These are phyloP conservation scores for Characodon lateralis DNA, from an alignment of 2,797 vertebrate species.

Conservation along the genomic window DNA sequence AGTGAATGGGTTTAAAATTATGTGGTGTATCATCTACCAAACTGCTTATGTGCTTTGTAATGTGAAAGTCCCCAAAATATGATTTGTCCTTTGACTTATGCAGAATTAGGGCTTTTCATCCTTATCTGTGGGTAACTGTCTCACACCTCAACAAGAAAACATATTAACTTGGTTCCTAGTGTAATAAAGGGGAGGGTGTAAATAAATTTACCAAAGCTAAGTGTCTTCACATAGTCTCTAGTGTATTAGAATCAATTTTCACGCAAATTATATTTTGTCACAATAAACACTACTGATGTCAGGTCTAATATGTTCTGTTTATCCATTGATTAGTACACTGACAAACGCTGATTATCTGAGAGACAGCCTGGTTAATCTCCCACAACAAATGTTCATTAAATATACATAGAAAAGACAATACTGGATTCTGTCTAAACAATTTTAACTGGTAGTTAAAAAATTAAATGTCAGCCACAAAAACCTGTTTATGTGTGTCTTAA, in stretches of 20 bases:
- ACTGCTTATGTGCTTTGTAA: slow-evolving; percentile 45
- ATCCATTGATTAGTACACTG: background rate
- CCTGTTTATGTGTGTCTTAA: background rate
- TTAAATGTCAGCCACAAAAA: background rate
- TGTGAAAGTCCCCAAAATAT: slow-evolving; percentile 37
- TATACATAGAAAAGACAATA: background rate
- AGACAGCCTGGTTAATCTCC: background rate
- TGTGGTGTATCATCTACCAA: slow-evolving; percentile 43
- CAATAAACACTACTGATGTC: background rate
- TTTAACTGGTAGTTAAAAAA: background rate
- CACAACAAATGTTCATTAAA: background rate
- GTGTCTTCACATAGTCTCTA: background rate
- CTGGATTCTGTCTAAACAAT: background rate
- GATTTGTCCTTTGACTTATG: slow-evolving; percentile 25
- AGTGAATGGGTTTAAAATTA: slow-evolving; percentile 60
- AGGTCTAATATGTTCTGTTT: background rate
- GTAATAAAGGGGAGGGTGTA: background rate
- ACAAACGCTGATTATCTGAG: background rate
- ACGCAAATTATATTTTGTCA: background rate
- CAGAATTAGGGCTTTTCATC: slow-evolving; percentile 13
- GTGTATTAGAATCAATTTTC: background rate
- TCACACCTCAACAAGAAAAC: slow-evolving; percentile 5
- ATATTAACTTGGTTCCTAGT: background rate
- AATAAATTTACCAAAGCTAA: background rate
- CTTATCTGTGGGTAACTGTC: background rate